Evolutionary conservation across 2,113 vertebrate genomes (phyloP).

Genomic region (Bos taurus): DNA sequence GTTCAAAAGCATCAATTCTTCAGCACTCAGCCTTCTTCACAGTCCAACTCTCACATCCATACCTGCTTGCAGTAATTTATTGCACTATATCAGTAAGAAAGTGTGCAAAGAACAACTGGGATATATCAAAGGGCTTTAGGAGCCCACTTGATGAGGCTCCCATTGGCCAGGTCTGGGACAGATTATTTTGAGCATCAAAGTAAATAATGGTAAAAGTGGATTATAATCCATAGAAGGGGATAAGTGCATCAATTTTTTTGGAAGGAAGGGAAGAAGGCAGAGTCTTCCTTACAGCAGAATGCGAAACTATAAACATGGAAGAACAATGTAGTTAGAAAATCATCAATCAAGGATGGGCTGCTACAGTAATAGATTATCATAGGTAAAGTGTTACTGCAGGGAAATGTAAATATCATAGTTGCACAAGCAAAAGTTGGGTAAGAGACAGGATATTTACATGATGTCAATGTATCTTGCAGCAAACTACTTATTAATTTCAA

Average conservation of each 20-base stretch:
- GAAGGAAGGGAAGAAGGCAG: background rate
- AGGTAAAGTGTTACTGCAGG: background rate
- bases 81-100: background rate
- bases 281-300: background rate
- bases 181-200: background rate
- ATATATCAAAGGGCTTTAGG: background rate
- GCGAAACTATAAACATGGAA: background rate
- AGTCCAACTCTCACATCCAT: no score
- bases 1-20: no score
- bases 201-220: background rate
- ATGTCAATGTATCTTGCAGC: background rate
- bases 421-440: background rate
- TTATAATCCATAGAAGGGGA: background rate
- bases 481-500: constrained; percentile 22
- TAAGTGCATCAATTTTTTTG: background rate
- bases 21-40: no score
- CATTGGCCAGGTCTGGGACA: background rate
- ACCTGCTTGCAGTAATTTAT: background rate
- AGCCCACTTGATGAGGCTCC: background rate
- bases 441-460: background rate
- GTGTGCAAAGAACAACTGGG: background rate
- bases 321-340: background rate
- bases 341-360: background rate
- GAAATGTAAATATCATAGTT: background rate
- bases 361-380: background rate